These are phyloP conservation scores for Catostylus mosaicus DNA, from an alignment of 30 jellyfish, hydroid and myxozoan species.

Conservation along the genomic window DNA sequence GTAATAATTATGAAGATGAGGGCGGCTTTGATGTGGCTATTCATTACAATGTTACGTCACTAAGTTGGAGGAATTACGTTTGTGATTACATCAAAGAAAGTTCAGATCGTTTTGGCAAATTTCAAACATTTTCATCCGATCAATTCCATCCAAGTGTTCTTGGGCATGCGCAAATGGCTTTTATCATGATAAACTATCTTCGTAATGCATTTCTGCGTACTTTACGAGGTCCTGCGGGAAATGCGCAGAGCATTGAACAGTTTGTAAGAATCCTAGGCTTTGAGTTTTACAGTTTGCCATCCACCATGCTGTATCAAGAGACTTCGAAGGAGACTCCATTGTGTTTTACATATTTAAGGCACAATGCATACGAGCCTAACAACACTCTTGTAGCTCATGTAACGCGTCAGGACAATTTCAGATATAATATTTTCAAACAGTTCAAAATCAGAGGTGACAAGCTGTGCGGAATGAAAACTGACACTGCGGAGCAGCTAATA, in stretches of 20 bases:
- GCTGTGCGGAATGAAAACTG: constrained; percentile 95
- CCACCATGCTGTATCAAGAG: constrained; percentile 58
- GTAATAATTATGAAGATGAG: constrained; percentile 92
- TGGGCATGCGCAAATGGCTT: constrained; percentile 99
- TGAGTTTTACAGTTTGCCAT: constrained; percentile 71
- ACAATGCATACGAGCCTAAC: constrained; percentile 84
- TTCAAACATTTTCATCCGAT: constrained; percentile 64
- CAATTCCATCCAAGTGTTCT: constrained; percentile 91
- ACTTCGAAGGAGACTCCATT: constrained; percentile 79
- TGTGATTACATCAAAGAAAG: constrained; percentile 78
- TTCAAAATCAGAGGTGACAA: constrained; percentile 86
- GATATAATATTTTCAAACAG: constrained; percentile 79
- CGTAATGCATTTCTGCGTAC: constrained; percentile 83
- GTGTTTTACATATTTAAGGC: constrained; percentile 82
- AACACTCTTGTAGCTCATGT: constrained; percentile 79
- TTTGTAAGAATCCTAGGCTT: constrained; percentile 39
- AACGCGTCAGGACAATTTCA: constrained; percentile 83
- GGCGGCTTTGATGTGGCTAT: constrained; percentile 94
- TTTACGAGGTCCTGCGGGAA: constrained; percentile 79
- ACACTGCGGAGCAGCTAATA: constrained; percentile 86
- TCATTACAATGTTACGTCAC: constrained; percentile 82
- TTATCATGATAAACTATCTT: constrained; percentile 84
- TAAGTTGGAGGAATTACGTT: constrained; percentile 94
- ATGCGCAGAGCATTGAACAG: constrained; percentile 50
- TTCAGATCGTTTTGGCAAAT: constrained; percentile 56